Conservation (phyloP, 2,113 vertebrate species). For the Nothoprocta perdicaria region DNA sequence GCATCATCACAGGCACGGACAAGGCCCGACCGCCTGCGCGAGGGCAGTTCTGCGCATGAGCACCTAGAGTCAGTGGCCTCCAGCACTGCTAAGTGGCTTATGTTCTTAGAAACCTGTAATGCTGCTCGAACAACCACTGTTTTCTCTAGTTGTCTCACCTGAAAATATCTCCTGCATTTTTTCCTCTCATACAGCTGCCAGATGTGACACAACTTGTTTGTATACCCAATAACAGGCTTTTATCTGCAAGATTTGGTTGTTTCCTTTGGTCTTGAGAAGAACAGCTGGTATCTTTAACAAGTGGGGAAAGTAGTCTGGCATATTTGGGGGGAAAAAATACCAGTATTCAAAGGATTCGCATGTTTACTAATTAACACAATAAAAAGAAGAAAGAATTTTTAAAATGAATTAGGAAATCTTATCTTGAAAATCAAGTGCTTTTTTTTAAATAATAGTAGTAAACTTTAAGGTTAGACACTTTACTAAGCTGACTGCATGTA, state of each 20-base stretch:
- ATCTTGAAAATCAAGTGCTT: background rate
- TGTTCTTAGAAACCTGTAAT: background rate
- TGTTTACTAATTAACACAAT: background rate
- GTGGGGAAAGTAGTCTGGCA: background rate
- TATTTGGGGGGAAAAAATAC: background rate
- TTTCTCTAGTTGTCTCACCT: background rate
- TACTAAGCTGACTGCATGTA: background rate
- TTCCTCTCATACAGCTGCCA: background rate
- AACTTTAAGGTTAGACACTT: background rate
- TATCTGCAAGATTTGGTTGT: background rate
- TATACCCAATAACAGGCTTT: background rate
- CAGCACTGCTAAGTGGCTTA: background rate
- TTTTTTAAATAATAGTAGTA: background rate
- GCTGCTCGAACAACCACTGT: background rate
- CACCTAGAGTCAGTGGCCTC: background rate
- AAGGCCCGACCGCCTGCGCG: rapidly evolving
- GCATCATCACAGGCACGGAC: background rate
- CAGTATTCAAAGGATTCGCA: background rate
- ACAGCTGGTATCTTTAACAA: background rate
- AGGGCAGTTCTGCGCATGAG: background rate
- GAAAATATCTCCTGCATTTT: background rate
- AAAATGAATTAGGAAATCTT: background rate
- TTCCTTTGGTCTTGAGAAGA: slow-evolving; percentile 3
- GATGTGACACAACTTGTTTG: background rate
- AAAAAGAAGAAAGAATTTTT: background rate